Conservation (phyloP, 2,113 vertebrate species). For the Helogale parvula region DNA sequence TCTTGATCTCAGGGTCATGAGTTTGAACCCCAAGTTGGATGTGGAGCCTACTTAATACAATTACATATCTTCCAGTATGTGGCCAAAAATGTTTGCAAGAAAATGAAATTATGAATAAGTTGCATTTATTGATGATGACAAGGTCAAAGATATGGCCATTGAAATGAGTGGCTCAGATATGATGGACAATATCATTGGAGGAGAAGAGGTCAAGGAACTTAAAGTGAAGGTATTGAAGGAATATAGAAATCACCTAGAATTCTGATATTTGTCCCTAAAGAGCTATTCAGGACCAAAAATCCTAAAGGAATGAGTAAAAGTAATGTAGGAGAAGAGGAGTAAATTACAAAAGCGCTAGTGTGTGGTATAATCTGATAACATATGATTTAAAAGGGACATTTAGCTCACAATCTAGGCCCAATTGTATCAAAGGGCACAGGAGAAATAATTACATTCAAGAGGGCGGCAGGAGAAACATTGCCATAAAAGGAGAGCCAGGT, state of each 20-base stretch:
- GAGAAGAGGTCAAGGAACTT: not conserved
- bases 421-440: not conserved
- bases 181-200: not conserved
- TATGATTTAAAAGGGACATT: not conserved
- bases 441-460: not conserved
- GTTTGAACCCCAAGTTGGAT: too few relatives aligned
- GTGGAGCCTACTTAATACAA: not conserved
- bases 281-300: not conserved
- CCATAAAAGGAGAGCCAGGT: not conserved
- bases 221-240: not conserved
- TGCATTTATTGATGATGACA: not conserved
- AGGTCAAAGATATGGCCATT: not conserved
- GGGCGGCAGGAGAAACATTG: not conserved
- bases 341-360: not conserved
- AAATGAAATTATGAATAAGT: not conserved
- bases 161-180: not conserved
- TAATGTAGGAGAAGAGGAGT: not conserved
- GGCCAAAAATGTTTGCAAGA: not conserved
- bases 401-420: not conserved
- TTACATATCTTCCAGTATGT: not conserved
- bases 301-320: not conserved
- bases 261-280: not conserved
- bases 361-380: not conserved
- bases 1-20: too few relatives aligned
- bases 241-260: slow-evolving; percentile 1